phyloP scores from a whole-genome alignment of 2,888 invertebrate genomes.

The Microplitis deprimator region DNA sequence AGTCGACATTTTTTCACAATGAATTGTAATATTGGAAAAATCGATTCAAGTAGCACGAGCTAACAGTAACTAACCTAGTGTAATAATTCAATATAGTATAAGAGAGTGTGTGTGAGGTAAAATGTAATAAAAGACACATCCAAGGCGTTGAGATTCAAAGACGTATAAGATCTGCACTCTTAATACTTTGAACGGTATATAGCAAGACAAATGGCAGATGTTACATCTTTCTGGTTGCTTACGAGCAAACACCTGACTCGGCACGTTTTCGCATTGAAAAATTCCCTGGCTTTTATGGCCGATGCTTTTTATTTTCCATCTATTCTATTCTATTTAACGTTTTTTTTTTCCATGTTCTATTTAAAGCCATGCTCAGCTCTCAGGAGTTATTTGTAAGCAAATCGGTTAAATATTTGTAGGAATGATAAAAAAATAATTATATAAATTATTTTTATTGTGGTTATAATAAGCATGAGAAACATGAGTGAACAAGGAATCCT shows the following conservation, averaged over 20 bases:
- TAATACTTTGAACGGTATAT: conserved; percentile 44
- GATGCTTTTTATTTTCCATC: conserved; percentile 27
- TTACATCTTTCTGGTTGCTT: conserved; percentile 49
- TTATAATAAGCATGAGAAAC: conserved; percentile 7
- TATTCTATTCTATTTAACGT: conserved; percentile 17
- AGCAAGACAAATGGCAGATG: conserved; percentile 54
- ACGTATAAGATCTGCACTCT: conserved; percentile 30
- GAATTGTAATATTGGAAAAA: conserved; percentile 36
- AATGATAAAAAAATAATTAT: no score
- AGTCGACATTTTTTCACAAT: neutral
- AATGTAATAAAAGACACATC: conserved; percentile 59
- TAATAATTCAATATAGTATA: neutral
- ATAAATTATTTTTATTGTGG: neutral
- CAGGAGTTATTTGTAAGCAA: conserved; percentile 9
- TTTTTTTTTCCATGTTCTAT: conserved; percentile 57
- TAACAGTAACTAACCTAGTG: neutral
- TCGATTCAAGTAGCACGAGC: conserved; percentile 43
- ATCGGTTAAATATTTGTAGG: neutral
- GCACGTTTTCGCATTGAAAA: conserved; percentile 58
- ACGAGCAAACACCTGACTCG: conserved; percentile 61
- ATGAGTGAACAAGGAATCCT: neutral
- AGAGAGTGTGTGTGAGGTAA: conserved; percentile 21
- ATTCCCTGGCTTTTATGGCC: conserved; percentile 47
- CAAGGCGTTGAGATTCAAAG: conserved; percentile 34
- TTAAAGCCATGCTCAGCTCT: conserved; percentile 24